Base-by-base conservation (phyloP, 2,113 vertebrate genomes). In the Falcunculus frontatus region DNA sequence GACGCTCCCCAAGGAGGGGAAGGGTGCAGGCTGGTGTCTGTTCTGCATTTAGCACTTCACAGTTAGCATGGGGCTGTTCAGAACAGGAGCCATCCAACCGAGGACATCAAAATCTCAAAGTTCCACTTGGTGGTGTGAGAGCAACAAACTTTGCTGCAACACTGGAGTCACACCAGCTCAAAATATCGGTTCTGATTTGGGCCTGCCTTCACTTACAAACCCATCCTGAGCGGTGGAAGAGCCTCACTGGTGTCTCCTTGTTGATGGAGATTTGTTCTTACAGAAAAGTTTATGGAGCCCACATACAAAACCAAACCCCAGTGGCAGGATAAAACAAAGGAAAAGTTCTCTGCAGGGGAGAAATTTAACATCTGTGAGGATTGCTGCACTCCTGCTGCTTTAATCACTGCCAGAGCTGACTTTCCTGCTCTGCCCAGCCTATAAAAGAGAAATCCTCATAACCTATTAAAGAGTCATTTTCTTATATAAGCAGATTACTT, bases 301-400 rank as follows among this genome's bases (percentile, higher is more conserved):
- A 35, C 2, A 0, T 16, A 42, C 19, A 60, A 93, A 87, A 33
- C 18, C 49, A 74, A 93, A 56, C 6, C 32, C 33, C 47, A 16
- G 44, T 15, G 39, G 30, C 30, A 74, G 50, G 55, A 47, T 16
- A 73, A 80, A 92, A 86, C 42, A 29, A 77, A 92, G 72, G 32
- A 47, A 67, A 89, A 80, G 32, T 55, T 63, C 88, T 77, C 92
- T 50, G 52, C 86, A 77, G 83, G 92, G 46, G 21, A 86, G 79
- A 59, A 88, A 93, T 92, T 74, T 63, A 89, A 63, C 68, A 93
- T 76, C 89, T 97, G 90, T 53, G 75, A 88, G 68, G 59, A 80
- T 1, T 86, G 79, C 50, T 93, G 90, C 8, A 3, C 68, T 88
- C 87, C 87, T 92, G 79, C 89, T 93, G 95, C 73, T 94, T 88